Conservation (phyloP, 2,797 vertebrate genomes). For the Sebastes trivittatus region DNA sequence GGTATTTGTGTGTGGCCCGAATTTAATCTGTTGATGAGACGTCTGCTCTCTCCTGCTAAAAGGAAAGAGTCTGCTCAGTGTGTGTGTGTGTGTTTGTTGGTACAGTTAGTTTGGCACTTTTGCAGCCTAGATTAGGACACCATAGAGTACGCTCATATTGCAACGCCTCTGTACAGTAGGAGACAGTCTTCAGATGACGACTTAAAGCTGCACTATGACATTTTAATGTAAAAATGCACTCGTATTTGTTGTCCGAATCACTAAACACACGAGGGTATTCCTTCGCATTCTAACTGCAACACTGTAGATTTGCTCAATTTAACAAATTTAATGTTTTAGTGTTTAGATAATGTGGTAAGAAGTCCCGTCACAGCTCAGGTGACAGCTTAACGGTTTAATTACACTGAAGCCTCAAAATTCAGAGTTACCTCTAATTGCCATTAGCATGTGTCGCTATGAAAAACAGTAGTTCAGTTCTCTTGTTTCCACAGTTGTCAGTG, state of each 20-base stretch:
- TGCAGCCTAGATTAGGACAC: slow-evolving; percentile 1
- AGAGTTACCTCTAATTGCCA: neutral
- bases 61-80: neutral
- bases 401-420: slow-evolving; percentile 8
- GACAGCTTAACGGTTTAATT: slow-evolving; percentile 7
- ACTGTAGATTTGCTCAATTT: neutral
- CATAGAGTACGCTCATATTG: slow-evolving; percentile 1
- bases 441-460: neutral
- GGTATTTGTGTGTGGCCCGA: neutral
- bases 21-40: slow-evolving; percentile 50
- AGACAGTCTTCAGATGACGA: neutral
- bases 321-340: neutral
- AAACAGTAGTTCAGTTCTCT: neutral
- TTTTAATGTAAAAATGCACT: slow-evolving; percentile 12
- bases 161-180: neutral
- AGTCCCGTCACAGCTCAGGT: neutral
- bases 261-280: neutral
- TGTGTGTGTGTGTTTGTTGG: neutral
- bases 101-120: slow-evolving; percentile 21
- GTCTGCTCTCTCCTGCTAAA: slow-evolving; percentile 33
- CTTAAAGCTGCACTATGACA: slow-evolving; percentile 31
- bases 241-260: neutral
- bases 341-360: neutral
- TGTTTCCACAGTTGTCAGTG: neutral
- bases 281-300: neutral